Evolutionary conservation across 2,113 vertebrate genomes (phyloP), one percentile per base, ranked within the genome.

Genomic region (Nothocercus nigrocapillus): DNA sequence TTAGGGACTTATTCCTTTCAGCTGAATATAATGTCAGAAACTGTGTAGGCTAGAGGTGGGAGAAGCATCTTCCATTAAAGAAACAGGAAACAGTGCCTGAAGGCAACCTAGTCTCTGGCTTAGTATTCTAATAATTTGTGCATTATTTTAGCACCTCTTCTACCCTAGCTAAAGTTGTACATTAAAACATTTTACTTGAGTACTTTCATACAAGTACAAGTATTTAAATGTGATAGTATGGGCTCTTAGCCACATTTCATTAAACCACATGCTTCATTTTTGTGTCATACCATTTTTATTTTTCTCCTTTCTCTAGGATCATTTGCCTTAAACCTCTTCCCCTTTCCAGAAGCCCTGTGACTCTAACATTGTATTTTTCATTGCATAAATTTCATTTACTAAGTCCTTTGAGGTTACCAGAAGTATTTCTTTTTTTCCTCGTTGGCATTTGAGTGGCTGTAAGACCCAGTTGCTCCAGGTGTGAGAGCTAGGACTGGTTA

Each of bases 101-200:
- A 30, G 15, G 16, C 20, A 79, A n/a, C 13, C 25, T 21, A 4
- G 4, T 54, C 44, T 66, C 49, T 67, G 67, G 62, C 10, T 75
- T 40, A 24, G 3, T 30, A 72, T 79, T 87, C 45, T 56, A 76
- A 27, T 59, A 79, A 63, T 1, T 63, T 78, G 2, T 18, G 0
- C 2, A 56, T 94, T 77, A 18, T 74, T 32, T 63, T 22, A 51
- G 14, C 0, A 1, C 17, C 44, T 25, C 3, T 63, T 3, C 6
- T 44, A 8, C 9, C 32, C 5, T 5, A 74, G 3, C 3, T 0
- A 4, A 53, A 49, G 1, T 32, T 70, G 15, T 5, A 1, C 6
- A 18, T 72, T 73, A 44, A 74, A 74, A 53, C 3, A 21, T 56
- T 84, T 84, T 38, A 7, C 2, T 27, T 28, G 11, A 18, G 14